Conservation (phyloP, 2,888 invertebrate genomes). For the Drosophila borborema region DNA sequence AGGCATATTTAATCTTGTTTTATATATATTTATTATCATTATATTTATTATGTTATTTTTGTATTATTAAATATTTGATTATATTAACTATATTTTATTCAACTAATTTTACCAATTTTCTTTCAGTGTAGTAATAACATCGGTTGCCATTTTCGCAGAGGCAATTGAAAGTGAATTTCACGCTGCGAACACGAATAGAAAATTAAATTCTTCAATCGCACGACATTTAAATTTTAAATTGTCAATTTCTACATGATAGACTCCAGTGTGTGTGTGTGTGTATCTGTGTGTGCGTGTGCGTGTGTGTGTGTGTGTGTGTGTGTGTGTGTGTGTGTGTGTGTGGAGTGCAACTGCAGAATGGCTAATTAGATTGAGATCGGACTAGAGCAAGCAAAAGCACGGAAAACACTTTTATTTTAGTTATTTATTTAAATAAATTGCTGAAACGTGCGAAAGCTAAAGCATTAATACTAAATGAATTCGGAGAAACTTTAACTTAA, state of each 20-base stretch:
- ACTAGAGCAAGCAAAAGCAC: constrained; percentile 2
- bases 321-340: constrained; percentile 23
- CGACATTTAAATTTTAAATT: constrained; percentile 83
- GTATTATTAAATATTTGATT: too few species aligned
- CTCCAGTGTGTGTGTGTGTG: constrained; percentile 2
- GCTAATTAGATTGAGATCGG: constrained; percentile 81
- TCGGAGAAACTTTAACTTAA: too few species aligned
- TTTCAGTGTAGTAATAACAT: constrained; percentile 45
- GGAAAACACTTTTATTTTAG: background rate
- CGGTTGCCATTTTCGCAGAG: constrained; percentile 43
- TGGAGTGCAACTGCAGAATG: constrained; percentile 58
- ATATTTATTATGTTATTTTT: too few species aligned
- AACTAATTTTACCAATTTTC: constrained; percentile 2
- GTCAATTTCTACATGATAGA: constrained; percentile 46
- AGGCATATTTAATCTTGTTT: background rate
- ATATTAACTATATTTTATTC: too few species aligned
- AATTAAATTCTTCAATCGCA: constrained; percentile 84
- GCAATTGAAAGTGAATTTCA: constrained; percentile 48
- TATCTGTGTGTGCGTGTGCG: constrained; percentile 14
- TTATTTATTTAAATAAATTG: background rate
- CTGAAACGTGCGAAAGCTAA: background rate
- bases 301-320: constrained; percentile 15
- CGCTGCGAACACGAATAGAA: constrained; percentile 65
- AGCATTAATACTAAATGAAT: background rate
- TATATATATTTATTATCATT: too few species aligned